A percentile compares a stretch with the other conserved stretches of the same genome.
These are phyloP conservation scores for Ypsolopha sequella DNA, from an alignment of 2,888 invertebrate species.

Conservation along the genomic window DNA sequence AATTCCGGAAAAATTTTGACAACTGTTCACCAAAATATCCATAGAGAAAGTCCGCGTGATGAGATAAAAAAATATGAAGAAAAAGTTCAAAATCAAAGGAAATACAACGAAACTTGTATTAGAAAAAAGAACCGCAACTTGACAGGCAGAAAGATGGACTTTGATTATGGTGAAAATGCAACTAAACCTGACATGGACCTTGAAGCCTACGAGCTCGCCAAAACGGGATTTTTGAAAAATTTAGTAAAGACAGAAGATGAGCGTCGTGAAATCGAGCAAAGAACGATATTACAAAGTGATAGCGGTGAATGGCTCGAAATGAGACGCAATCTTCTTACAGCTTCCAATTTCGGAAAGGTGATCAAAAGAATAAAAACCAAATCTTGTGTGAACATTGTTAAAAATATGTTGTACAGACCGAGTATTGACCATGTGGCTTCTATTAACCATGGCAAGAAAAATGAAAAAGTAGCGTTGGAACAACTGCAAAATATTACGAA, in stretches of 20 bases:
- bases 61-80: neutral
- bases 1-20: too few relatives aligned
- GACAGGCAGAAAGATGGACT: conserved; percentile 6
- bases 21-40: conserved; percentile 1
- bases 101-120: conserved; percentile 10
- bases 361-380: conserved; percentile 4
- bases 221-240: conserved; percentile 9
- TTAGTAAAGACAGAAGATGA: conserved; percentile 8
- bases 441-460: conserved; percentile 9
- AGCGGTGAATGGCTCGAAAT: conserved; percentile 15
- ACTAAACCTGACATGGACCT: too few relatives aligned
- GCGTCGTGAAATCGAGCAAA: conserved; percentile 11
- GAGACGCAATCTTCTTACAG: conserved; percentile 10
- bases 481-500: conserved; percentile 4
- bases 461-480: conserved; percentile 9
- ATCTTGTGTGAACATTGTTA: conserved; percentile 6
- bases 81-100: conserved; percentile 10
- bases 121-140: neutral
- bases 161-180: conserved; percentile 17
- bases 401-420: conserved; percentile 6
- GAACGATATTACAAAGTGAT: conserved; percentile 14
- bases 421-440: conserved; percentile 5
- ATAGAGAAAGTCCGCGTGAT: neutral
- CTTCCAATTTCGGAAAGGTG: conserved; percentile 6
- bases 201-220: conserved; percentile 10